A percentile compares a stretch with the other conserved stretches of the same genome.
phyloP scores from a whole-genome alignment of 2,113 vertebrate species.

The Menura novaehollandiae region DNA sequence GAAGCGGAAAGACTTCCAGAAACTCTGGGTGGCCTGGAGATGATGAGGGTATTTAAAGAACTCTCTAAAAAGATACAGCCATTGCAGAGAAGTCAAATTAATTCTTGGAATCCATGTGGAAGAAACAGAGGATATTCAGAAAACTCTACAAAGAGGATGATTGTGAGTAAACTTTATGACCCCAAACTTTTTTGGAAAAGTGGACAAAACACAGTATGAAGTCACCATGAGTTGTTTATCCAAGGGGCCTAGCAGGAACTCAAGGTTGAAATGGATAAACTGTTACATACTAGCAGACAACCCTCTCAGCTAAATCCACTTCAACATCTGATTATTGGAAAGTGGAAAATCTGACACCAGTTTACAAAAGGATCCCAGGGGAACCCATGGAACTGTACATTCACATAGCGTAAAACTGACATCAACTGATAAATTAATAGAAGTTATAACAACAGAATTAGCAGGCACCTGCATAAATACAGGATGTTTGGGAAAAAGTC shows the following conservation, averaged over 20 bases:
- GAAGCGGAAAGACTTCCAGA: background rate
- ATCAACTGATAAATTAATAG: background rate
- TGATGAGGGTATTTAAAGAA: background rate
- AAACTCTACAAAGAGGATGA: constrained; percentile 24
- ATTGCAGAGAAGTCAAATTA: background rate
- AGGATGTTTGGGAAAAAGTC: background rate
- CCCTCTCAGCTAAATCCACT: background rate
- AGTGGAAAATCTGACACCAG: background rate
- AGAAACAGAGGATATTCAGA: background rate
- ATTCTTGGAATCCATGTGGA: constrained; percentile 3
- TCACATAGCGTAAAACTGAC: background rate
- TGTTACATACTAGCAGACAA: background rate
- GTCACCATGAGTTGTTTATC: constrained; percentile 40
- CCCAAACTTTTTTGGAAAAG: constrained; percentile 5
- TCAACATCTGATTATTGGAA: background rate
- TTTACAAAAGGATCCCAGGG: background rate
- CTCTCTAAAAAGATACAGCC: background rate
- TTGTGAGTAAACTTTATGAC: constrained; percentile 14
- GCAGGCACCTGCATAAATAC: constrained; percentile 1
- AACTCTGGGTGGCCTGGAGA: background rate
- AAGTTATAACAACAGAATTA: background rate
- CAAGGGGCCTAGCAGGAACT: constrained; percentile 4
- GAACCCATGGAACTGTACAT: background rate
- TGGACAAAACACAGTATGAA: constrained; percentile 13
- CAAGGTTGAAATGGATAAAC: background rate